These are phyloP conservation scores for Myotis lucifugus DNA, from an alignment of 2,113 vertebrate species.

Conservation along the genomic window DNA sequence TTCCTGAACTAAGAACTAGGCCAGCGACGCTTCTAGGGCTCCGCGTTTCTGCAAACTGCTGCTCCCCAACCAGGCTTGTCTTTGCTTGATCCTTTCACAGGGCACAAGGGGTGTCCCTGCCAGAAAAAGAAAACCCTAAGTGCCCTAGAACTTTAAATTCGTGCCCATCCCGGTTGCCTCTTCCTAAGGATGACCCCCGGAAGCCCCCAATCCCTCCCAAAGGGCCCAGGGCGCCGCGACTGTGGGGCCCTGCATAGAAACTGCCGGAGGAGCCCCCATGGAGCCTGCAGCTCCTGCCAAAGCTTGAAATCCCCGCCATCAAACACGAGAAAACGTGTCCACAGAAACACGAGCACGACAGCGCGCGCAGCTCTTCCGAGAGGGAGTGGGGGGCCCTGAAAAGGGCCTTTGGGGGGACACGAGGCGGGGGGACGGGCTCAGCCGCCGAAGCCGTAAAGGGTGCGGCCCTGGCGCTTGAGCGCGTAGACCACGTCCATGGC, in stretches of 20 bases:
- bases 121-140: too few species aligned
- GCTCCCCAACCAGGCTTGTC: not conserved
- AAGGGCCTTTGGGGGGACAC: conserved; percentile 71
- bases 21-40: not conserved
- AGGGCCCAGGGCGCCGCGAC: not conserved
- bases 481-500: too few species aligned
- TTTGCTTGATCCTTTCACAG: not conserved
- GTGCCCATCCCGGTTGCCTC: not conserved
- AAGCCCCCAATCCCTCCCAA: not conserved
- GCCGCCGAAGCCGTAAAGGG: too few species aligned
- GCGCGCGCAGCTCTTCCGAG: not conserved
- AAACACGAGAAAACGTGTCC: accelerated
- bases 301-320: accelerated
- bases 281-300: accelerated
- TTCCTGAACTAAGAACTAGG: not conserved
- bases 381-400: conserved; percentile 41
- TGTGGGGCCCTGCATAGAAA: too few species aligned
- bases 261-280: not conserved
- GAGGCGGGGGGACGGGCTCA: too few species aligned
- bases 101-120: not conserved
- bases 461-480: too few species aligned
- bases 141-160: too few species aligned
- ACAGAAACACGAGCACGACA: accelerated
- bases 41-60: not conserved
- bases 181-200: not conserved